Percentiles rank a stretch among this genome's conserved stretches.
Evolutionary conservation across 2,888 invertebrate species (phyloP).

Genomic region (Cryptocheilus praepositus): DNA sequence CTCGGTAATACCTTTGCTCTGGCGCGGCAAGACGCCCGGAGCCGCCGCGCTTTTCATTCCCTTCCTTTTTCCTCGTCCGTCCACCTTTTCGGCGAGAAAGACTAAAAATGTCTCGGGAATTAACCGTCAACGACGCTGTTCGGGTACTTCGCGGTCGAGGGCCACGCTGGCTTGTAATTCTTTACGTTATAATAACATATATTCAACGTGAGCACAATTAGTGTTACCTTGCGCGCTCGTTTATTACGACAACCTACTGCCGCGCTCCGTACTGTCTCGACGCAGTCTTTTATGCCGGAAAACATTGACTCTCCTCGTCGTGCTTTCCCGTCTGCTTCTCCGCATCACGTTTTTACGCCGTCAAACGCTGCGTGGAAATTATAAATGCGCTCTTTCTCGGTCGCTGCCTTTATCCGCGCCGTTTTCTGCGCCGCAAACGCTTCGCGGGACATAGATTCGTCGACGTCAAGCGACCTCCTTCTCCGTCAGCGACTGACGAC

Average conservation of each 20-base stretch:
- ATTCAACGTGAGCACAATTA: slow-evolving; percentile 30
- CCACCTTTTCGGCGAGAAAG: not conserved
- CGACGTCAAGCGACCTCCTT: not conserved
- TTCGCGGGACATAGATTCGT: not conserved
- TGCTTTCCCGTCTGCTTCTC: slow-evolving; percentile 5
- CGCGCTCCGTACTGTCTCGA: slow-evolving; percentile 2
- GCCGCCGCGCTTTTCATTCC: too few species aligned
- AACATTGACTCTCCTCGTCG: slow-evolving; percentile 11
- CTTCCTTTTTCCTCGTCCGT: slow-evolving; percentile 3
- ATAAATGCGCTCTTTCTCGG: not conserved
- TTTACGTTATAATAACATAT: slow-evolving; percentile 11
- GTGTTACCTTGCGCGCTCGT: slow-evolving; percentile 5
- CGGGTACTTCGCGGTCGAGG: not conserved
- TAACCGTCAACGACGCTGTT: slow-evolving; percentile 5
- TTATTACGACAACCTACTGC: not conserved
- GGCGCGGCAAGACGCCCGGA: slow-evolving; percentile 7
- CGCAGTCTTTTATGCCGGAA: slow-evolving; percentile 1
- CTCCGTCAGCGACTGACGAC: too few species aligned
- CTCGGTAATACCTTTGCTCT: slow-evolving; percentile 43
- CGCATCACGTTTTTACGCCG: slow-evolving; percentile 15
- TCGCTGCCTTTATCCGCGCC: not conserved
- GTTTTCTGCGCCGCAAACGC: not conserved
- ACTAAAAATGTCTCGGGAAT: slow-evolving; percentile 8
- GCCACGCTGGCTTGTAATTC: not conserved
- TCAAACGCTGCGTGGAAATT: not conserved